phyloP scores from a whole-genome alignment of 2,888 invertebrate species.

The Cerceris rybyensis region DNA sequence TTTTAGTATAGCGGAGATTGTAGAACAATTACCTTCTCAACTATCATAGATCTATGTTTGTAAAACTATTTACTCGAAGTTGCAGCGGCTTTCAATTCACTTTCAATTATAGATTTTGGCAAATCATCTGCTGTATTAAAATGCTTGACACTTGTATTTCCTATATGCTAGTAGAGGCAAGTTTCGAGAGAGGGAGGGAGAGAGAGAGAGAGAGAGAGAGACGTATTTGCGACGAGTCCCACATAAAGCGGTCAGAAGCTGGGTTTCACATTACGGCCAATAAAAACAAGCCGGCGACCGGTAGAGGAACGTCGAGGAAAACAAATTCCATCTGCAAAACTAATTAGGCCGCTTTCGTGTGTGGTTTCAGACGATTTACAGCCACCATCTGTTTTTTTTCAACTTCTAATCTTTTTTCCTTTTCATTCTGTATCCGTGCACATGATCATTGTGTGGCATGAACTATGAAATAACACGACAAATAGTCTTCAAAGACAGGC shows the following conservation, averaged over 20 bases:
- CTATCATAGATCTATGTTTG: not conserved
- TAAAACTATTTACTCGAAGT: not conserved
- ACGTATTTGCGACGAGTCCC: constrained; percentile 50
- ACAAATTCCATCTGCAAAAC: constrained; percentile 69
- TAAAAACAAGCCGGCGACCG: constrained; percentile 66
- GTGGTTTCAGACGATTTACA: constrained; percentile 19
- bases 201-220: too few species aligned
- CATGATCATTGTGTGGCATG: constrained; percentile 1
- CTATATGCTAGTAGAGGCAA: constrained; percentile 16
- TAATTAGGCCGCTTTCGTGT: constrained; percentile 61
- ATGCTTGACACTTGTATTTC: constrained; percentile 23
- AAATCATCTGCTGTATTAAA: constrained; percentile 1
- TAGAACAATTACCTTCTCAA: not conserved
- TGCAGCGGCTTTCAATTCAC: not conserved
- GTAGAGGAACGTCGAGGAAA: constrained; percentile 44
- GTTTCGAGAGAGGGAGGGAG: constrained; percentile 22
- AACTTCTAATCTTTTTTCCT: not conserved
- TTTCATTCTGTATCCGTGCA: not conserved
- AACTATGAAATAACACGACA: constrained; percentile 21
- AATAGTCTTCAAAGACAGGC: constrained; percentile 41
- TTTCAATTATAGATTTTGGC: not conserved
- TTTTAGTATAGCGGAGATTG: too few species aligned
- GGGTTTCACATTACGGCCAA: constrained; percentile 71
- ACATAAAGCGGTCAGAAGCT: constrained; percentile 64
- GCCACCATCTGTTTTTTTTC: constrained; percentile 16